Evolutionary conservation across 2,888 invertebrate species (phyloP), one percentile per base, ranked within the genome.

Genomic region (Formica aserva): DNA sequence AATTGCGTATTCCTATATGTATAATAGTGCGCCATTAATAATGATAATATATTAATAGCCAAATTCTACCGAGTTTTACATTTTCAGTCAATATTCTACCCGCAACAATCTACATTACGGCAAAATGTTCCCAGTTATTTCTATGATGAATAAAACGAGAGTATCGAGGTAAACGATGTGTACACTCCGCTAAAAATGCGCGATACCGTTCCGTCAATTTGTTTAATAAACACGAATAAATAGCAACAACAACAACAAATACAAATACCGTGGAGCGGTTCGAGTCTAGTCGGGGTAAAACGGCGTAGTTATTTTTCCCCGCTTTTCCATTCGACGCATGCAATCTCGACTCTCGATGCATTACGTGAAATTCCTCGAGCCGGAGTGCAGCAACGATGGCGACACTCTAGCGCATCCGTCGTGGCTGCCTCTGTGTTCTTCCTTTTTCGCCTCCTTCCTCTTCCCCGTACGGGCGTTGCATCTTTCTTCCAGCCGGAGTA

Each of bases 331-430:
- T 84, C 87, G 81, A 88, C 83, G 80, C 87, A 85, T 74, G 82
- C 87, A 87, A 86, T 89, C 86, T 86, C 82, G 85, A 87, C 76
- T 86, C 83, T 84, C 83, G 87, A 88, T 87, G 84, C 82, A 87
- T 88, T 83, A 80, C 87, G 78, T 32, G 65, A 74, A 81, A 86
- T 86, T 83, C 86, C 82, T 84, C 67, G 45, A 67, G 67, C 67
- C 57, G 60, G 22, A 76, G 69, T 60, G 71, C 78, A 71, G 71
- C 45, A 71, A 60, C 71, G 71, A 80, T 45, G 78, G 78, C 78
- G 78, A 80, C 78, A 80, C 78, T 80, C 48, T 71, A 67, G 71
- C 67, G 76, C 76, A 57, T 38, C 69, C 82, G 63, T 77, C 78
- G 69, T 76, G 15, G 67, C 55, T 57, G 63, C 84, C 48, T 76